phyloP scores from a whole-genome alignment of 92 coral and sea anemone genomes.

The Siderastrea siderea region DNA sequence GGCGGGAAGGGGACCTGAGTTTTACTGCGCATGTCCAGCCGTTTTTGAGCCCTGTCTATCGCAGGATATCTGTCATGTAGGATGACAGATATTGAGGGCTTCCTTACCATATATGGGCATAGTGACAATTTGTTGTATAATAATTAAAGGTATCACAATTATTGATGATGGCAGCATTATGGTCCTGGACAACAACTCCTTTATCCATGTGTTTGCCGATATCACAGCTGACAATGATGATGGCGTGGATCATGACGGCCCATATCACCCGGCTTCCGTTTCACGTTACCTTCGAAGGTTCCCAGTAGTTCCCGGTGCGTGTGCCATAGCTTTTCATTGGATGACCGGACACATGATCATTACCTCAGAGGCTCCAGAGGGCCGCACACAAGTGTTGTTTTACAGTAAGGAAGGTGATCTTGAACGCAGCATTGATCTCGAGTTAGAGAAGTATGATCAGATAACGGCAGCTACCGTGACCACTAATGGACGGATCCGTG shows the following conservation, averaged over 20 bases:
- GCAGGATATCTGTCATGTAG: too few species aligned
- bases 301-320: background rate
- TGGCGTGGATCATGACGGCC: background rate
- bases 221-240: background rate
- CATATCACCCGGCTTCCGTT: background rate
- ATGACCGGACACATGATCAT: background rate
- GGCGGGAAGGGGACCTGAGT: too few species aligned
- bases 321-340: slow-evolving; percentile 6
- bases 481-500: background rate
- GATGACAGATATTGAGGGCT: too few species aligned
- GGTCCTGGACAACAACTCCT: background rate
- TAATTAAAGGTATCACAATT: background rate
- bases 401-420: slow-evolving; percentile 1
- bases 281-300: background rate
- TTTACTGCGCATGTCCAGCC: too few species aligned
- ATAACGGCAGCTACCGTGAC: background rate
- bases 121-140: too few species aligned
- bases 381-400: background rate
- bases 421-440: slow-evolving; percentile 17
- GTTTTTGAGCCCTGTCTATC: too few species aligned
- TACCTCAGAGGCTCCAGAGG: background rate
- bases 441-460: background rate
- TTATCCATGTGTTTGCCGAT: background rate
- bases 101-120: too few species aligned
- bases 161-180: background rate